Percentiles rank a stretch among this genome's conserved stretches.
Conservation (phyloP, 2,113 vertebrate genomes). For the Alces alces region DNA sequence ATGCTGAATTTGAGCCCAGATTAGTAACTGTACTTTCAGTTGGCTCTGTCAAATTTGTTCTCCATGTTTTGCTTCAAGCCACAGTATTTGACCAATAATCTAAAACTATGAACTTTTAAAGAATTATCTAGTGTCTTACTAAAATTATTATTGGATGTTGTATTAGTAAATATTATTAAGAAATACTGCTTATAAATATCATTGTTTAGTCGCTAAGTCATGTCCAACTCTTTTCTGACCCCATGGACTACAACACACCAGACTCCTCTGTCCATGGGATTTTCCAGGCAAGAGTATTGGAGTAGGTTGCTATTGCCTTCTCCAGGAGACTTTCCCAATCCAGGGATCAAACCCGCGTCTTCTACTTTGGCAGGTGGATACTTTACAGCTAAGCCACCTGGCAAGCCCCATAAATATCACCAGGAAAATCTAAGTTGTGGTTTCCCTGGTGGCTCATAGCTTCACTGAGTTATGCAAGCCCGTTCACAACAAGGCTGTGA, state of each 20-base stretch:
- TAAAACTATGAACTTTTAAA: neutral
- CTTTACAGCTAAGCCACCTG: neutral
- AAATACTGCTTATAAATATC: neutral
- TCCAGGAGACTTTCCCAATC: neutral
- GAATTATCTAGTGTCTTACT: neutral
- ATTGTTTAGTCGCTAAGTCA: neutral
- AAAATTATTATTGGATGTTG: neutral
- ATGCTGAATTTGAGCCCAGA: neutral
- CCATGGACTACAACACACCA: neutral
- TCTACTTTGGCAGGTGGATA: neutral
- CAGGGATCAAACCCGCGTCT: neutral
- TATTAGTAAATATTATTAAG: neutral
- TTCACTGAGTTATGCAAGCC: neutral
- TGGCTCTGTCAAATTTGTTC: neutral
- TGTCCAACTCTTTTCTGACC: neutral
- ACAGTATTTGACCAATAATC: neutral
- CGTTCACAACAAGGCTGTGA: neutral
- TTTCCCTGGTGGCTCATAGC: neutral
- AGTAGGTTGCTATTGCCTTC: neutral
- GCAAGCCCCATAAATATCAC: neutral
- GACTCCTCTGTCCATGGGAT: neutral
- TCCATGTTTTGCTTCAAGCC: neutral
- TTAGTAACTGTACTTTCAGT: neutral
- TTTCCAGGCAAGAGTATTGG: neutral
- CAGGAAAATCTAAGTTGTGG: neutral